Base-by-base conservation (phyloP, 37 sponge, comb jelly and placozoan genomes). In the Cliona cf. orientalis region DNA sequence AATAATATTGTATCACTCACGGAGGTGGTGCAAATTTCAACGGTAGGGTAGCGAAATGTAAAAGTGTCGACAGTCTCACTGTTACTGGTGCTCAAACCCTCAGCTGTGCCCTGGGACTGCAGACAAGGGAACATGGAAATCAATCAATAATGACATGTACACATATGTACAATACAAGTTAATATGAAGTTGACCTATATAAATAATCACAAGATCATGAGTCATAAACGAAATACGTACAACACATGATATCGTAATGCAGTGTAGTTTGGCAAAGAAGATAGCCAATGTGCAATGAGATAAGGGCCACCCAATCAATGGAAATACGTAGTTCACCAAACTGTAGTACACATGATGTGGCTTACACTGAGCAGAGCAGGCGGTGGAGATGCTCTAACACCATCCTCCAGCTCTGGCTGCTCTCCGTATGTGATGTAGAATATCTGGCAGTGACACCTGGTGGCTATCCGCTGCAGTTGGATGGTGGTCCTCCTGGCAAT, bases 401-500 rank as follows among this genome's bases (percentile, higher is more conserved):
- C 29, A 40, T 7, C 42, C 57, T 37, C 42, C 9, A 6, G 69
- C 66, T 84, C 74, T 12, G 69, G 83, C 36, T 76, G 70, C n/a
- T 64, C 89, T 4, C 86, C 81, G 66, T 87, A 95, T 0, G 74
- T 64, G 36, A 91, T 83, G 39, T 89, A 95, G 78, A 83, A 85
- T 9, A 95, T 66, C 26, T 95, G 84, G 34, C 93, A 92, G 70
- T 87, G 82, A 42, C 96, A 92, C n/a, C 90, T 87, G 4, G 96
- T 86, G 21, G 91, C 87, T 3, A 95, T 86, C 23, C 96, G 36
- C 74, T 95, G 96, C 46, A 95, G 80, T 46, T 92, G 89, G 0
- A 80, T 49, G 33, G 40, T 58, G 61, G 29, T 12, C 12, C 23
- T 60, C 14, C 23, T 19, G 28, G 58, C 58, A 19, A 23, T 26